phyloP scores from a whole-genome alignment of 2,797 vertebrate genomes.

The Intellagama lesueurii region DNA sequence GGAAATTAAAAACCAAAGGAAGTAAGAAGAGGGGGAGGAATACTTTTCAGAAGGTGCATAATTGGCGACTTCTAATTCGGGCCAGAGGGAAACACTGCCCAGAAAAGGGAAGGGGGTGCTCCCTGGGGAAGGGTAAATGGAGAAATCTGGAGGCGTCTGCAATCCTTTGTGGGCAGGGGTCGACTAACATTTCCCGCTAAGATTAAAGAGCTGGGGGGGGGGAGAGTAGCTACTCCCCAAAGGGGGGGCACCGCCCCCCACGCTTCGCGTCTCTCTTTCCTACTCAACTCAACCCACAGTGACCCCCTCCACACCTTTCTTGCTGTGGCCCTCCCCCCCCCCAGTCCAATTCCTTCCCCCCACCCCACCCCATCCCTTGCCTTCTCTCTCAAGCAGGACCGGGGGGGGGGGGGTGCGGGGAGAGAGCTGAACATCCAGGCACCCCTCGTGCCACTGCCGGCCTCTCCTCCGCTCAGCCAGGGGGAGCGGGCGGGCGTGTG shows the following conservation, averaged over 20 bases:
- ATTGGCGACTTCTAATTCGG: neutral
- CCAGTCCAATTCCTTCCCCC: neutral
- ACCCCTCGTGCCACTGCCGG: conserved; percentile 23
- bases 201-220: neutral
- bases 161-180: neutral
- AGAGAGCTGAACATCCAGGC: neutral
- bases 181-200: neutral
- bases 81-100: neutral
- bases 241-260: neutral
- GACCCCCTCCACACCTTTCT: neutral
- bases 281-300: neutral
- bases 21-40: neutral
- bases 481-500: too few relatives aligned
- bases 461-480: conserved; percentile 3
- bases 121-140: neutral
- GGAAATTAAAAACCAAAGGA: conserved; percentile 48
- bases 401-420: neutral
- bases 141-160: neutral
- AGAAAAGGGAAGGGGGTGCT: neutral
- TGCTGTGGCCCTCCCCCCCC: neutral
- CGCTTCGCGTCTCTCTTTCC: neutral
- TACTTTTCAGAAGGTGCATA: conserved; percentile 20
- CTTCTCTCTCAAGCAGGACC: neutral
- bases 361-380: neutral
- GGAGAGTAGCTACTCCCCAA: conserved; percentile 15